Conservation (phyloP, 1,140 invertebrate species). For the Mycetomoellerius zeteki region DNA sequence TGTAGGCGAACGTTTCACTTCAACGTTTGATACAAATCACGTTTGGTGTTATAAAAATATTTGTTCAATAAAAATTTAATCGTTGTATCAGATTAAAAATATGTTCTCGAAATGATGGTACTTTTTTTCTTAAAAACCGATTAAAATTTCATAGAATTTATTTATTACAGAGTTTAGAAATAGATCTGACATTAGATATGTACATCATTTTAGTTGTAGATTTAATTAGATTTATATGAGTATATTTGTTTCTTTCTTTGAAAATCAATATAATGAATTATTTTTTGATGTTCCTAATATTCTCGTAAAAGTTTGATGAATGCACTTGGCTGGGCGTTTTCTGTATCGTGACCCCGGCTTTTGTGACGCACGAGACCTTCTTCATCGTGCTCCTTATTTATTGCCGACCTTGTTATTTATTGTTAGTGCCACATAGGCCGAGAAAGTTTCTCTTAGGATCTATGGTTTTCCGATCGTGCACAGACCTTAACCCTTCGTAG, state of each 20-base stretch:
- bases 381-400: slow-evolving; percentile 51
- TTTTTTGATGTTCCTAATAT: slow-evolving; percentile 31
- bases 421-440: slow-evolving; percentile 49
- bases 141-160: slow-evolving; percentile 3
- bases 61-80: slow-evolving; percentile 10
- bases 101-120: not conserved
- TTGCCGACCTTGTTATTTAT: slow-evolving; percentile 59
- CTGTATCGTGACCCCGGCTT: slow-evolving; percentile 49
- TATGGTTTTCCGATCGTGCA: slow-evolving; percentile 49
- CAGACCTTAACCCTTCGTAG: slow-evolving; percentile 38
- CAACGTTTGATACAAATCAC: not conserved
- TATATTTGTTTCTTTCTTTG: not conserved
- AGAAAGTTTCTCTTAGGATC: slow-evolving; percentile 53
- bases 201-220: not conserved
- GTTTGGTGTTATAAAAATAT: slow-evolving; percentile 20
- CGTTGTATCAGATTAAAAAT: not conserved
- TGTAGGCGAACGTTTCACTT: not conserved
- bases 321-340: slow-evolving; percentile 14
- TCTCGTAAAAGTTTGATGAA: slow-evolving; percentile 39
- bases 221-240: slow-evolving; percentile 5
- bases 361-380: slow-evolving; percentile 53
- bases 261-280: slow-evolving; percentile 22
- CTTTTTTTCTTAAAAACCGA: not conserved
- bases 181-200: not conserved
- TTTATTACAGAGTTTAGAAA: not conserved